Base-by-base conservation (phyloP, 2,797 vertebrate genomes). In the Meda fulgida region DNA sequence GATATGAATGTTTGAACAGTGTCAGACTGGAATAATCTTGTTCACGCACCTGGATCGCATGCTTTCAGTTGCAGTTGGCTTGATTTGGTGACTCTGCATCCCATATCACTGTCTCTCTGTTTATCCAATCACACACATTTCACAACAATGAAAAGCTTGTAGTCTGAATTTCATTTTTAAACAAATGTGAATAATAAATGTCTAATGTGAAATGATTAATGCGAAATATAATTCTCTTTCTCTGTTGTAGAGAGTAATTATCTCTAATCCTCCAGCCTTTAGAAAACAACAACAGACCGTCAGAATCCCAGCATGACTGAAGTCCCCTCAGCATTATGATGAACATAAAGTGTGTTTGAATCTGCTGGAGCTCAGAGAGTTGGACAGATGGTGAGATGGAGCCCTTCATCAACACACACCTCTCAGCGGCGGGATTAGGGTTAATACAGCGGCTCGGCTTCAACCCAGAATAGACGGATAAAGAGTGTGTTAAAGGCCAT, bases 51-150 rank as follows among this genome's bases (percentile, higher is more conserved):
- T 90, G 89, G 95, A 87, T 97, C 92, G 81, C 91, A 90, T 85
- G 95, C 96, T 91, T 93, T 92, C 83, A 92, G 91, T 89, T 91
- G 90, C 67, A 69, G 53, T 65, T 91, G 84, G 66, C 86, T 34
- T 90, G 91, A 23, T 86, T 94, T 94, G 73, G 96, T 94, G 86
- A 90, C 86, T 65, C 95, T 92, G 60, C 96, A 96, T 93, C 97
- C 97, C 97, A 98, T 98, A 90, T 92, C 89, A 90, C 88, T 89
- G 40, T 87, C 19, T 83, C 82, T 80, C 85, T 84, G 89, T 87
- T 88, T 60, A 79, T 48, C 46, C 46, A 46, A 63, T 81, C 88
- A 51, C 88, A 63, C 58, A 31, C 21, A 55, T 53, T 7, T 53
- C 19, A 53, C 19, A 55, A 11, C 31, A 29, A 23, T 31, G 43